Evolutionary conservation across 2,113 vertebrate genomes (phyloP).

Genomic region (Gymnogyps californianus): DNA sequence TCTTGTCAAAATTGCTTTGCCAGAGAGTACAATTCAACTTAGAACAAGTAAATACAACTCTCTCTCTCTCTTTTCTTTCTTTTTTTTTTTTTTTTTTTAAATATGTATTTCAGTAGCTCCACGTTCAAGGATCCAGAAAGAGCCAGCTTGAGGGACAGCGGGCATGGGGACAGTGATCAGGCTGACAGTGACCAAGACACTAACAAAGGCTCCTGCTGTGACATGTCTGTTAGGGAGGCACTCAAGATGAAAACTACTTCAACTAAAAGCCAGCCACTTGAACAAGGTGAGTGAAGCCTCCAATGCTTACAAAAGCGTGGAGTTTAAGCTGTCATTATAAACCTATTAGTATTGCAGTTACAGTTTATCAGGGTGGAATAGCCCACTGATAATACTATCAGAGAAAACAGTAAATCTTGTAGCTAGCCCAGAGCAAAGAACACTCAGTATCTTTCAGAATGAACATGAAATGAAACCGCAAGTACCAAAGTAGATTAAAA

Average conservation of each 20-base stretch:
- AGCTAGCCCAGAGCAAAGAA: conserved; percentile 3
- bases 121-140: conserved; percentile 99
- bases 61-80: conserved; percentile 13
- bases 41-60: conserved; percentile 72
- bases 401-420: conserved; percentile 7
- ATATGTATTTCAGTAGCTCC: conserved; percentile 87
- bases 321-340: conserved; percentile 52
- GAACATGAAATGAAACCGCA: conserved; percentile 33
- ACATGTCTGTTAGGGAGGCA: conserved; percentile 99
- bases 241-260: conserved; percentile 97
- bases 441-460: background rate
- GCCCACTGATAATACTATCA: conserved; percentile 62
- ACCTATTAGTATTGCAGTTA: conserved; percentile 49
- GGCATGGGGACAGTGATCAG: conserved; percentile 99
- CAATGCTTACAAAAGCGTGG: conserved; percentile 30
- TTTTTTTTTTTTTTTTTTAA: background rate
- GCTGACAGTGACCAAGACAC: conserved; percentile 99
- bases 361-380: conserved; percentile 78
- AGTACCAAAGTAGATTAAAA: conserved; percentile 1
- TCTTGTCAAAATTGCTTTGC: conserved; percentile 75
- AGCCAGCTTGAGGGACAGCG: conserved; percentile 98
- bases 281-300: conserved; percentile 90
- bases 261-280: conserved; percentile 90
- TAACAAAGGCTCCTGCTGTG: conserved; percentile 99
- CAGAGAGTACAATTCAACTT: conserved; percentile 74